These are phyloP conservation scores for Rhinopomastus cyanomelas DNA, from an alignment of 2,113 vertebrate genomes.

Conservation along the genomic window DNA sequence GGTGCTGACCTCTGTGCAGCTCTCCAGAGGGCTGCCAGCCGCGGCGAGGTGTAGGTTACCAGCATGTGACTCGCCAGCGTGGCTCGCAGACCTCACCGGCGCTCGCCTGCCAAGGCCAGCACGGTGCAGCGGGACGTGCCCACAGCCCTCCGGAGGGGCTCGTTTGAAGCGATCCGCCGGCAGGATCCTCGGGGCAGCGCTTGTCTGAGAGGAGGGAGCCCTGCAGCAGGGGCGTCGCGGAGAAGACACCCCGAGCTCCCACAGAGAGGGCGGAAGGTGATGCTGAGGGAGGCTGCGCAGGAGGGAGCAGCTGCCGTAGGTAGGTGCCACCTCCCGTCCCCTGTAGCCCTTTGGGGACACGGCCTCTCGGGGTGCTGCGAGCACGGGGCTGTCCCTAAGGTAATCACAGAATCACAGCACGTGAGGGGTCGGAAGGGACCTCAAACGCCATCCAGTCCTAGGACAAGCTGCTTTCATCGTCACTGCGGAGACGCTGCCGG, in stretches of 20 bases:
- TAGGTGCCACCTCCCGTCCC: not conserved
- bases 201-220: not conserved
- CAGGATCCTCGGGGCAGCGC: not conserved
- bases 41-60: constrained; percentile 50
- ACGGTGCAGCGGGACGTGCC: constrained; percentile 2
- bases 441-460: too few relatives aligned
- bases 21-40: constrained; percentile 34
- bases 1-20: constrained; percentile 64
- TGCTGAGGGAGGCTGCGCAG: not conserved
- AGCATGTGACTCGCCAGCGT: constrained; percentile 39
- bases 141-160: not conserved
- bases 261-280: not conserved
- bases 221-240: not conserved
- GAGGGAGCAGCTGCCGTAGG: not conserved
- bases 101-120: constrained; percentile 18
- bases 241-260: too few relatives aligned
- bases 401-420: too few relatives aligned
- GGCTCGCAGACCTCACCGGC: not conserved
- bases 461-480: not conserved
- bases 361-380: fast-evolving
- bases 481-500: not conserved
- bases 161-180: not conserved
- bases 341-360: not conserved
- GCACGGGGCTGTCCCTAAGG: not conserved
- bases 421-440: too few relatives aligned